A percentile compares a stretch with the other conserved stretches of the same genome.
Evolutionary conservation across 64 coral and sea anemone genomes (phyloP).

Genomic region (Montipora efflorescens): DNA sequence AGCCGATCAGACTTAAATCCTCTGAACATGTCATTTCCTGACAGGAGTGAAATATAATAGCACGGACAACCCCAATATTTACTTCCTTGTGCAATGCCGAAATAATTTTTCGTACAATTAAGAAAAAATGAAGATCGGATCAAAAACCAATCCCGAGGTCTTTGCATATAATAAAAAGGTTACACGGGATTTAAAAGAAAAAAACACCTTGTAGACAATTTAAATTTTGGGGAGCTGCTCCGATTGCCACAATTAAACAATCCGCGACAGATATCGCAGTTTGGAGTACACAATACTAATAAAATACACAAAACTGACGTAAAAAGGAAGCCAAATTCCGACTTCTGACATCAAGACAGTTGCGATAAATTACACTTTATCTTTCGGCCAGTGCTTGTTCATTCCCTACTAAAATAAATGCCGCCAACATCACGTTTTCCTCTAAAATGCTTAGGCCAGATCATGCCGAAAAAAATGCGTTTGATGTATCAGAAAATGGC

Average conservation of each 20-base stretch:
- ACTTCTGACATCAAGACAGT: neutral
- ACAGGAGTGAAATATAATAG: neutral
- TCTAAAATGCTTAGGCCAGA: neutral
- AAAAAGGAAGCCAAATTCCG: conserved; percentile 11
- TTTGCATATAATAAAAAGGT: neutral
- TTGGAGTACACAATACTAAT: neutral
- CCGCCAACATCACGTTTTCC: neutral
- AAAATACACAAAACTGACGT: conserved; percentile 14
- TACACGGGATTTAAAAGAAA: too few species aligned
- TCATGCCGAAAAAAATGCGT: neutral
- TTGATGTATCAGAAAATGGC: too few species aligned
- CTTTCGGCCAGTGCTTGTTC: neutral
- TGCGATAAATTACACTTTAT: neutral
- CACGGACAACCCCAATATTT: neutral
- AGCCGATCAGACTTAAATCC: neutral
- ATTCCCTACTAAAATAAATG: neutral
- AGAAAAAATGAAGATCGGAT: too few species aligned
- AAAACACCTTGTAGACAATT: too few species aligned
- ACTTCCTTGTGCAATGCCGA: neutral
- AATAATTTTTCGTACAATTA: too few species aligned
- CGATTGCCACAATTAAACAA: neutral
- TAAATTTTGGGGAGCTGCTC: too few species aligned
- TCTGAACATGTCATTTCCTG: neutral
- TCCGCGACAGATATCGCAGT: neutral
- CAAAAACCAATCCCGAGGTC: too few species aligned